A percentile compares a stretch with the other conserved stretches of the same genome.
phyloP scores from a whole-genome alignment of 2,797 vertebrate species.

The Megaceryle alcyon region DNA sequence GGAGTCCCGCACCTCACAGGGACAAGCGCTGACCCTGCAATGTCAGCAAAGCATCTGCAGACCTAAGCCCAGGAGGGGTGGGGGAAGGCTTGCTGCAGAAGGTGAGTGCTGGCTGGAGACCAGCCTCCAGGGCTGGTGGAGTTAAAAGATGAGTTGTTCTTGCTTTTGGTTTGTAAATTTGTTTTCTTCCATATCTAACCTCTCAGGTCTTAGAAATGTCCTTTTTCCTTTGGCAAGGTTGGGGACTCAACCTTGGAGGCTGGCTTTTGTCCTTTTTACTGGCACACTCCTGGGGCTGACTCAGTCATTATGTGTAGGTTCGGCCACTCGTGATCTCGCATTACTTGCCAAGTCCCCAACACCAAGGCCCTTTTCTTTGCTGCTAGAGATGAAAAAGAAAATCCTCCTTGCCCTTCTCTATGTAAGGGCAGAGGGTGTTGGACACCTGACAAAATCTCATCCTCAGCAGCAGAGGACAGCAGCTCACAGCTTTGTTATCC shows the following conservation, averaged over 20 bases:
- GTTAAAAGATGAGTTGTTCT: background rate
- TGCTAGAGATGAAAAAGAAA: background rate
- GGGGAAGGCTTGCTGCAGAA: background rate
- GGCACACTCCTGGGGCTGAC: accelerated
- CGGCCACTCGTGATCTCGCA: background rate
- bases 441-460: accelerated
- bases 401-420: background rate
- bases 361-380: background rate
- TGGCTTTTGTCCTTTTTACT: background rate
- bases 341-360: background rate
- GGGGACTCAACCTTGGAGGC: background rate
- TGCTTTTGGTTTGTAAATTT: background rate
- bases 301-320: background rate
- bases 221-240: background rate
- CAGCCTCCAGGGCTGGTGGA: background rate
- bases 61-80: too few relatives aligned
- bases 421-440: background rate
- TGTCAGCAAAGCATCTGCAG: background rate
- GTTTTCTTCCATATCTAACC: background rate
- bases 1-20: accelerated
- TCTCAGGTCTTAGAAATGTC: background rate
- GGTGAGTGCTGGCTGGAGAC: background rate
- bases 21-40: accelerated
- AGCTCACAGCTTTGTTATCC: background rate
- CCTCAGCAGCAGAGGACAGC: background rate